Evolutionary conservation across 2,113 vertebrate genomes (phyloP), one percentile per base, ranked within the genome.

Genomic region (Fregetta grallaria): DNA sequence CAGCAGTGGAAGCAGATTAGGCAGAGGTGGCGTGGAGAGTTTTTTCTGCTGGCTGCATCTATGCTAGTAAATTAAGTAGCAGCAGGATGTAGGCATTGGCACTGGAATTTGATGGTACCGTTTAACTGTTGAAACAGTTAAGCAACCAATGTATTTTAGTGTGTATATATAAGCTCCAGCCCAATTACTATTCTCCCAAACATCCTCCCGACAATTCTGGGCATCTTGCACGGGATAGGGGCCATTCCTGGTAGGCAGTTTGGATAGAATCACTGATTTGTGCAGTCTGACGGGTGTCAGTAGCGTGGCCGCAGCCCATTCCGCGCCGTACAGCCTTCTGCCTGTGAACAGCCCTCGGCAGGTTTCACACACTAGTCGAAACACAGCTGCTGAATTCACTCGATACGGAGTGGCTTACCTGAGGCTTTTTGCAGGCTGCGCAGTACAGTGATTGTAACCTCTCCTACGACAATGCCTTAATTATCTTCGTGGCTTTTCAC

Each of bases 281-380:
- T 30, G 52, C 59, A n/a, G 16, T 8, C 59, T 52, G 59, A 23
- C 34, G 17, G 44, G 23, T 25, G 45, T 22, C 7, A 13, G 16
- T 17, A 9, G 23, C 6, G 2, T 20, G 49, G 36, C 26, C 3
- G 1, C 72, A 56, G 66, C 44, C 42, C 27, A 3, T 30, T 47
- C 45, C 2, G 3, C 47, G 29, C 88, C n/a, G 2, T 25, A 3
- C 1, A 1, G 15, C 10, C 80, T 45, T 13, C 4, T 4, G 45
- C 47, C 23, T 15, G 44, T 23, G 32, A 38, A 18, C 10, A 55
- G 13, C 79, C 47, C 42, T 27, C 0, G 2, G 66, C 36, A 36
- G 56, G n/a, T 26, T 30, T 63, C 63, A 42, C 40, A 32, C 20
- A 1, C 26, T 7, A 6, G 10, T 45, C 11, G 5, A 30, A 62